Evolutionary conservation across 2,888 invertebrate species (phyloP).

Genomic region (Drosophila borealis): DNA sequence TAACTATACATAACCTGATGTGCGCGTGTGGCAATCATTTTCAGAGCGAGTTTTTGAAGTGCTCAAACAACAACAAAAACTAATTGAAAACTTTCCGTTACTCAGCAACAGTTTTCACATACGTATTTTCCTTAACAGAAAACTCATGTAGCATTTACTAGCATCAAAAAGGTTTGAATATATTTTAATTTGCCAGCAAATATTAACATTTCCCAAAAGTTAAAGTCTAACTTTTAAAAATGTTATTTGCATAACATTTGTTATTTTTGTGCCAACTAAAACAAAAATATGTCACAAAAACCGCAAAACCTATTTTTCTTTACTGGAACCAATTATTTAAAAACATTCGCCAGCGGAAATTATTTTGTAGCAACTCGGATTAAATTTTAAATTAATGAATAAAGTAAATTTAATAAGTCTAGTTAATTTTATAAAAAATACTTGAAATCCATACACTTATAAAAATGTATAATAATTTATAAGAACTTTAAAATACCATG

Average conservation of each 20-base stretch:
- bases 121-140: background rate
- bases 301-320: slow-evolving; percentile 12
- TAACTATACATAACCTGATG: background rate
- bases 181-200: slow-evolving; percentile 8
- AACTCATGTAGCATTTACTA: slow-evolving; percentile 4
- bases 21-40: background rate
- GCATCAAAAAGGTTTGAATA: slow-evolving; percentile 1
- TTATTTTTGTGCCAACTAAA: background rate
- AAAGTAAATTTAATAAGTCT: too few relatives aligned
- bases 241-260: background rate
- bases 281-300: slow-evolving; percentile 2
- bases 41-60: background rate
- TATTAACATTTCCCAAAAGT: background rate
- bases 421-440: too few relatives aligned
- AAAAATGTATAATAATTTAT: too few relatives aligned
- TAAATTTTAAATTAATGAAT: too few relatives aligned
- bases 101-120: slow-evolving; percentile 1
- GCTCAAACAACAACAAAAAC: background rate
- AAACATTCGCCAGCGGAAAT: slow-evolving; percentile 1
- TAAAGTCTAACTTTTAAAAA: background rate
- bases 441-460: too few relatives aligned
- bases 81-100: slow-evolving; percentile 25
- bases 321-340: background rate
- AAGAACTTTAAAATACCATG: too few relatives aligned
- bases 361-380: background rate